Evolutionary conservation across 2,888 invertebrate species (phyloP).

Genomic region (Pseudococcus jackbeardsleyi): DNA sequence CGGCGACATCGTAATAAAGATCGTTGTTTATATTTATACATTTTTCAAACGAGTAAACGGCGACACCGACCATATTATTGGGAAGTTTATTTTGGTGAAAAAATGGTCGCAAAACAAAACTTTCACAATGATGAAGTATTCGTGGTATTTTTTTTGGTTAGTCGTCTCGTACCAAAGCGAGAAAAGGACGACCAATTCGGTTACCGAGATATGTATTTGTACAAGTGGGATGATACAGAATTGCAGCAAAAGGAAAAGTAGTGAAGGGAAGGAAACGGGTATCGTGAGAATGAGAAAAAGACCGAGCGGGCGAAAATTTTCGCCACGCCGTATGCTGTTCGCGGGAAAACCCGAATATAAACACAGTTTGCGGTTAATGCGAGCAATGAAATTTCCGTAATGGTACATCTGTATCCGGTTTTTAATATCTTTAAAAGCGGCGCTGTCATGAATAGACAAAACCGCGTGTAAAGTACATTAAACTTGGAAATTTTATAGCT

Average conservation of each 20-base stretch:
- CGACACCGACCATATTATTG: neutral
- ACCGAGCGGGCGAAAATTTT: neutral
- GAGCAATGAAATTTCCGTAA: conserved; percentile 59
- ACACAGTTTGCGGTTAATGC: conserved; percentile 32
- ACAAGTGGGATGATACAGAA: neutral
- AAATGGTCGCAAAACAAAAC: neutral
- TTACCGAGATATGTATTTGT: neutral
- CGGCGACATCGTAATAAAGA: neutral
- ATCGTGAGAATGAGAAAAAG: neutral
- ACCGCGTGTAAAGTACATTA: conserved; percentile 35
- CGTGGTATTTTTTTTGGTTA: neutral
- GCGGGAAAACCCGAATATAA: conserved; percentile 14
- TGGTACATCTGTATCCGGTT: conserved; percentile 57
- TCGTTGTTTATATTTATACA: neutral
- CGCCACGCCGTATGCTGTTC: conserved; percentile 12
- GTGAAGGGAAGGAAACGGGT: neutral
- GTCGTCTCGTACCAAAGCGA: neutral
- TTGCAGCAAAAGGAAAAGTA: neutral
- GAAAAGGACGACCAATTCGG: neutral
- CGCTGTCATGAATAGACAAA: conserved; percentile 46
- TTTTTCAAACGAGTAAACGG: neutral
- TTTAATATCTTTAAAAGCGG: conserved; percentile 59
- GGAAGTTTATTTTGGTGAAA: neutral
- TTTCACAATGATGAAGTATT: neutral
- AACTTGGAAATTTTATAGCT: conserved; percentile 41